These are phyloP conservation scores for Petrolisthes manimaculis DNA, from an alignment of 2,888 invertebrate genomes.

Conservation along the genomic window DNA sequence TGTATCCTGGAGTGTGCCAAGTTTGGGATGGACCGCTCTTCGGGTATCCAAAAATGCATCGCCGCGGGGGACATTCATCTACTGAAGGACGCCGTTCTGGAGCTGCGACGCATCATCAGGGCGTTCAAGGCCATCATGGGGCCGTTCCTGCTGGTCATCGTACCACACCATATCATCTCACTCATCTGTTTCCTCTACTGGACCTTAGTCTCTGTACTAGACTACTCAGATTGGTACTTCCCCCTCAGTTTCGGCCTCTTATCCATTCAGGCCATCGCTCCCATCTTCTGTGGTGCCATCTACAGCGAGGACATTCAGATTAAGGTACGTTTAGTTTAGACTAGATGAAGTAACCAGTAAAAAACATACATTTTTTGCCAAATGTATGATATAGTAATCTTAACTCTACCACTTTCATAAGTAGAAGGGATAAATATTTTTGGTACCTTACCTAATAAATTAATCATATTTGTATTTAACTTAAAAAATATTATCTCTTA, in stretches of 20 bases:
- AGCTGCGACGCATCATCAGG: constrained; percentile 53
- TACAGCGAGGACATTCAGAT: constrained; percentile 65
- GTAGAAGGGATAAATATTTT: too few species aligned
- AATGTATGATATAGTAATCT: too few species aligned
- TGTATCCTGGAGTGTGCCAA: constrained; percentile 57
- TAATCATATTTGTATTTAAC: too few species aligned
- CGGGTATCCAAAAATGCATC: constrained; percentile 57
- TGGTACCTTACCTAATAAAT: too few species aligned
- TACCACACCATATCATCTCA: constrained; percentile 65
- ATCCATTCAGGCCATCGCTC: constrained; percentile 63
- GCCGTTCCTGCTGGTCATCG: constrained; percentile 63
- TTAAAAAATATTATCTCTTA: too few species aligned
- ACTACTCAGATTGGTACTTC: constrained; percentile 65
- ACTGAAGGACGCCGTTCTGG: constrained; percentile 63
- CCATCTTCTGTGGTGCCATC: constrained; percentile 65
- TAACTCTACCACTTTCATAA: too few species aligned
- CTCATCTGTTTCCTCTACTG: constrained; percentile 66
- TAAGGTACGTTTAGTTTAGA: constrained; percentile 27
- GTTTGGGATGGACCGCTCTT: constrained; percentile 37
- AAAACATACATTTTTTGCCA: too few species aligned
- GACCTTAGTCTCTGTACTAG: constrained; percentile 63
- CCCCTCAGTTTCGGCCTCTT: constrained; percentile 64
- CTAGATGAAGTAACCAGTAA: too few species aligned
- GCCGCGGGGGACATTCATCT: constrained; percentile 58
- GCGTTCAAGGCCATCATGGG: constrained; percentile 63